phyloP scores from a whole-genome alignment of 1,140 invertebrate species.

The Triops longicaudatus region DNA sequence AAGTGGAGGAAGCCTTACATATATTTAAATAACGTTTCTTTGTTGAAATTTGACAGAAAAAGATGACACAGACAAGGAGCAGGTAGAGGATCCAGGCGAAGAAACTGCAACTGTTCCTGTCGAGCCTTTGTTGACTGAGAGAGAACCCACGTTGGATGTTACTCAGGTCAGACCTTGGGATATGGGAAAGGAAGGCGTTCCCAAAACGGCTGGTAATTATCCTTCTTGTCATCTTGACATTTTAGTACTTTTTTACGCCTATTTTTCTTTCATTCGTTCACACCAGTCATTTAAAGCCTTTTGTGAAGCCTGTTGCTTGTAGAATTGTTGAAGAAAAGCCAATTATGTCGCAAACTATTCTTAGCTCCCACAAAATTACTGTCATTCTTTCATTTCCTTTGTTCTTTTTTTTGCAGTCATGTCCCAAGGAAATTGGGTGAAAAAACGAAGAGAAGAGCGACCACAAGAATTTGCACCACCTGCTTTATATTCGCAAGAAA shows the following conservation, averaged over 20 bases:
- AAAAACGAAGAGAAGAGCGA: slow-evolving; percentile 35
- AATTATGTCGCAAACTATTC: not conserved
- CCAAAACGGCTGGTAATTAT: slow-evolving; percentile 22
- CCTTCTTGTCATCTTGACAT: not conserved
- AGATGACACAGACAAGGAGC: slow-evolving; percentile 24
- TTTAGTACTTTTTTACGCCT: not conserved
- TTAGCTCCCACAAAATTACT: not conserved
- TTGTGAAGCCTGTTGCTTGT: slow-evolving; percentile 24
- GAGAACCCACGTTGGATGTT: slow-evolving; percentile 18
- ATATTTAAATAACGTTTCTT: too few species aligned
- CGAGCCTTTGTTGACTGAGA: slow-evolving; percentile 16
- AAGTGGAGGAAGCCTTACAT: too few species aligned
- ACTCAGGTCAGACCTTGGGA: slow-evolving; percentile 37
- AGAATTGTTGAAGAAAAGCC: slow-evolving; percentile 17
- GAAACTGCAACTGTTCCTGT: not conserved
- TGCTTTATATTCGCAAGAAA: slow-evolving; percentile 27
- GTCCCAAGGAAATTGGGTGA: slow-evolving; percentile 37
- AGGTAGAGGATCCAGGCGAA: slow-evolving; percentile 17
- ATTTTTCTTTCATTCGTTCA: not conserved
- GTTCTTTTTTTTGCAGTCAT: slow-evolving; percentile 29
- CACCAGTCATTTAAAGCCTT: not conserved
- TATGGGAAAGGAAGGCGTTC: slow-evolving; percentile 36
- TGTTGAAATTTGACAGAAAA: not conserved
- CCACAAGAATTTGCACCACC: slow-evolving; percentile 38
- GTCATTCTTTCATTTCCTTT: slow-evolving; percentile 17